Conservation (phyloP, 2,113 vertebrate species). For the Nerophis lumbriciformis region DNA sequence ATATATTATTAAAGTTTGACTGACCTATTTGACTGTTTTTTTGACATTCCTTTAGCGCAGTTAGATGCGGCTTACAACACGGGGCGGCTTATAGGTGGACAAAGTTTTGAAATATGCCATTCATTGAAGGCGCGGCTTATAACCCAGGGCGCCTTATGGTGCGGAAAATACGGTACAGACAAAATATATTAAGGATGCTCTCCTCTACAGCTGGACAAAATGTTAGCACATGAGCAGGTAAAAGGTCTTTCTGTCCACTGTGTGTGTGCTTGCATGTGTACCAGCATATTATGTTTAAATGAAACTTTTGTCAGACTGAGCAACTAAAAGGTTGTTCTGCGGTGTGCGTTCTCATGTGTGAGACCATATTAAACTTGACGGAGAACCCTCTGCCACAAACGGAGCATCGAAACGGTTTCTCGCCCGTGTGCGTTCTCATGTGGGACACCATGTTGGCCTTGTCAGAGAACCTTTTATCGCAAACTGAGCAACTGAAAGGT, state of each 20-base stretch:
- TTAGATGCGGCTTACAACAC: too few species aligned
- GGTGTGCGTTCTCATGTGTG: conserved; percentile 1
- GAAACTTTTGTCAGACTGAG: neutral
- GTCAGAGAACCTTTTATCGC: neutral
- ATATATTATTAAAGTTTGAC: too few species aligned
- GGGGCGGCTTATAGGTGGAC: too few species aligned
- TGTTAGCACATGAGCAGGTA: neutral
- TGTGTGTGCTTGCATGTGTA: neutral
- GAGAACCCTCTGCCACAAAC: neutral
- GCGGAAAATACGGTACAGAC: too few species aligned
- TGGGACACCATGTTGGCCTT: neutral
- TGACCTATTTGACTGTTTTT: too few species aligned
- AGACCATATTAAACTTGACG: neutral
- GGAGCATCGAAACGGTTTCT: neutral
- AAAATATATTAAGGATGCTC: too few species aligned
- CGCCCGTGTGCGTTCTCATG: neutral
- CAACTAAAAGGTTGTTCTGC: neutral
- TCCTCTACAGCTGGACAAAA: neutral
- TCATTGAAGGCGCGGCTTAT: too few species aligned
- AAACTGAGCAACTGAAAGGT: neutral
- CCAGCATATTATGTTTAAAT: neutral
- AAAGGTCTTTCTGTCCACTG: neutral
- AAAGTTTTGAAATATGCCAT: too few species aligned
- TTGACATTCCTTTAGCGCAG: too few species aligned
- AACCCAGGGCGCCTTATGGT: too few species aligned